phyloP scores from a whole-genome alignment of 2,113 vertebrate genomes.

The Rhea pennata region DNA sequence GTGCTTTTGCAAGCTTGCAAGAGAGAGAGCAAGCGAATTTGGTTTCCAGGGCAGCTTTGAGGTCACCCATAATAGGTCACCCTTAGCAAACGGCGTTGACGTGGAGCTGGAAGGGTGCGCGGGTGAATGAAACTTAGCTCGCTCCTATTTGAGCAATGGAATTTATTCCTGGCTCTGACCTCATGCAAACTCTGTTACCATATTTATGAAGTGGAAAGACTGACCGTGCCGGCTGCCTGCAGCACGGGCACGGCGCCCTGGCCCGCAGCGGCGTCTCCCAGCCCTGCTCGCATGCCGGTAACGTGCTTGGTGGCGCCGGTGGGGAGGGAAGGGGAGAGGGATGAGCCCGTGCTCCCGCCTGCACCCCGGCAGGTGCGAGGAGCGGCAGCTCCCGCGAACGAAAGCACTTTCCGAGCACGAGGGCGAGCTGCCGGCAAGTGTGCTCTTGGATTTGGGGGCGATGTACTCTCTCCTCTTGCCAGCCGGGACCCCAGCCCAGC shows the following conservation, averaged over 20 bases:
- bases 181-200: constrained; percentile 52
- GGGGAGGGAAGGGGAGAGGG: neutral
- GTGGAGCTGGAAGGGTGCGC: neutral
- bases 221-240: neutral
- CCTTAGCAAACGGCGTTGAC: constrained; percentile 30
- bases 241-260: neutral
- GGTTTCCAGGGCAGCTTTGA: constrained; percentile 11
- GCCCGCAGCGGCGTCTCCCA: neutral
- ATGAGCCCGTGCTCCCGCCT: neutral
- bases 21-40: constrained; percentile 14
- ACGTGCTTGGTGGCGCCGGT: neutral
- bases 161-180: constrained; percentile 58
- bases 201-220: constrained; percentile 66
- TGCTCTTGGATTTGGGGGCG: neutral
- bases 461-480: neutral
- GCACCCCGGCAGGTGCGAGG: too few relatives aligned
- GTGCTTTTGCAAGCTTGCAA: neutral
- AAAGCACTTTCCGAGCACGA: too few relatives aligned
- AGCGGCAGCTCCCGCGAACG: too few relatives aligned
- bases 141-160: constrained; percentile 61
- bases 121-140: constrained; percentile 53
- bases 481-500: neutral
- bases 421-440: too few relatives aligned
- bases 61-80: constrained; percentile 41
- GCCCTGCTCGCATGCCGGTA: rapidly evolving